Conservation (phyloP, 2,113 vertebrate species). For the Nyctereutes procyonoides region DNA sequence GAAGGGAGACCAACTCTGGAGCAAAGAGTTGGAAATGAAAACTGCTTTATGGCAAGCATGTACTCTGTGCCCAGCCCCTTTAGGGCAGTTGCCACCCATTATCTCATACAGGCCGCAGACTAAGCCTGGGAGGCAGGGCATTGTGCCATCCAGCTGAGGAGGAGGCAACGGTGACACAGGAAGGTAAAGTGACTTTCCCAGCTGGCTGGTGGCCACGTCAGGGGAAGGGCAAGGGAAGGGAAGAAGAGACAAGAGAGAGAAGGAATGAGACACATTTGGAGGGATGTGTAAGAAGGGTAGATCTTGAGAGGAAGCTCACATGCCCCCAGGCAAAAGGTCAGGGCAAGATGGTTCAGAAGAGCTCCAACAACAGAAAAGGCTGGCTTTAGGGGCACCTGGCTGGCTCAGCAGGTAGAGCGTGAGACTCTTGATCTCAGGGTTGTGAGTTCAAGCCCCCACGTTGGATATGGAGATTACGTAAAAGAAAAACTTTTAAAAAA, state of each 20-base stretch:
- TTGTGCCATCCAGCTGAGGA: not conserved
- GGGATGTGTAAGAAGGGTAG: not conserved
- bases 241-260: not conserved
- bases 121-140: not conserved
- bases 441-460: not conserved
- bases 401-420: not conserved
- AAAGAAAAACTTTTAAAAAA: not conserved
- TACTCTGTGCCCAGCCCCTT: not conserved
- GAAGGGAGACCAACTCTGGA: not conserved
- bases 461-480: not conserved
- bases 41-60: not conserved
- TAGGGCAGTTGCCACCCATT: not conserved
- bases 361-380: not conserved
- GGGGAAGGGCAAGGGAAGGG: not conserved
- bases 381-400: not conserved
- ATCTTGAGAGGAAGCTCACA: not conserved
- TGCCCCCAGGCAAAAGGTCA: constrained; percentile 1
- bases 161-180: not conserved
- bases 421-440: not conserved
- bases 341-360: not conserved
- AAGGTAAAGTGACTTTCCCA: constrained; percentile 1
- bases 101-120: not conserved
- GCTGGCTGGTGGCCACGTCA: not conserved
- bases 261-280: not conserved
- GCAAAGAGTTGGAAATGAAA: not conserved